These are phyloP conservation scores for Daubentonia madagascariensis DNA, from an alignment of 2,113 vertebrate genomes.

Conservation along the genomic window DNA sequence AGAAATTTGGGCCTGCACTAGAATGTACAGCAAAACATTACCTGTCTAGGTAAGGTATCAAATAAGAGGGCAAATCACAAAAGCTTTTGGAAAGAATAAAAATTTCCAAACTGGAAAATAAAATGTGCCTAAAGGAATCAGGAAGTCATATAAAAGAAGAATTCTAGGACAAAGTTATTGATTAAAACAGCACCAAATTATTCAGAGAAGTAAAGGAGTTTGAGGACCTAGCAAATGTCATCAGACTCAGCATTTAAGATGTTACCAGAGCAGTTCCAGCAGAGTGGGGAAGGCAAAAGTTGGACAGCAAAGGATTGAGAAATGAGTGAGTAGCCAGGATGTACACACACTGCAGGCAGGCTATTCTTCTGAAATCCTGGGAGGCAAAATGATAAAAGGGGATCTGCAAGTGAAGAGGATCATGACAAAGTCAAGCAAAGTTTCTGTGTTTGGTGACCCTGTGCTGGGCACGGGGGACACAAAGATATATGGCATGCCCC, in stretches of 20 bases:
- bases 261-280: not conserved
- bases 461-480: not conserved
- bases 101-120: constrained; percentile 20
- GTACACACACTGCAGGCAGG: not conserved
- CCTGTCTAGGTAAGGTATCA: not conserved
- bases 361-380: not conserved
- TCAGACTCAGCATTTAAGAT: not conserved
- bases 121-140: not conserved
- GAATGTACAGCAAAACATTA: constrained; percentile 7
- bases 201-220: not conserved
- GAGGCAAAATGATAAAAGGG: not conserved
- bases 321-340: not conserved
- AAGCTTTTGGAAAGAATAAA: constrained; percentile 13
- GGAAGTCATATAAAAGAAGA: not conserved
- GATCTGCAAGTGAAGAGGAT: not conserved
- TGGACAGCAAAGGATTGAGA: not conserved
- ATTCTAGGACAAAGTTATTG: not conserved
- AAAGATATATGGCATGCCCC: not conserved
- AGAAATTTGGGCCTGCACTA: not conserved
- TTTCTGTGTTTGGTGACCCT: not conserved
- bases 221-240: not conserved
- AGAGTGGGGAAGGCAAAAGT: not conserved
- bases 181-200: not conserved
- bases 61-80: not conserved
- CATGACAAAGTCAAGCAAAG: not conserved